Percentiles rank a stretch among this genome's conserved stretches.
phyloP scores from a whole-genome alignment of 2,888 invertebrate species.

The Drosophila bunnanda region DNA sequence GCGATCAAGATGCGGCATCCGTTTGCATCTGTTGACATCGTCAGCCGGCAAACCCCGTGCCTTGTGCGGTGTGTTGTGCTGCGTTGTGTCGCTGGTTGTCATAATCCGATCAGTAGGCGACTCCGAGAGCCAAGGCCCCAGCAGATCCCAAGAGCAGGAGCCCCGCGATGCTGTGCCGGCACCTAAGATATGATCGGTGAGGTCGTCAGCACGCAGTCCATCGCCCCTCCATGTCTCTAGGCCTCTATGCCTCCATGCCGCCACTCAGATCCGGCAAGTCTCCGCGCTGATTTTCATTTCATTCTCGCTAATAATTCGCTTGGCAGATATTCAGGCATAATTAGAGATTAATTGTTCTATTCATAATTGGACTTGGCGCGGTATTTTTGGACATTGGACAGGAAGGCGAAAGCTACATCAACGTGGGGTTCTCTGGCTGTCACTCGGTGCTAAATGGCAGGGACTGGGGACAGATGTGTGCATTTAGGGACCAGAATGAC shows the following conservation, averaged over 20 bases:
- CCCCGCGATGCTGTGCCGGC: constrained; percentile 8
- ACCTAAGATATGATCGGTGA: constrained; percentile 58
- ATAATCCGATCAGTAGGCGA: constrained; percentile 79
- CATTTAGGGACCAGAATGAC: constrained; percentile 46
- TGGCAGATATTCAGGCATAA: constrained; percentile 84
- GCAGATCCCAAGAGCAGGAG: constrained; percentile 21
- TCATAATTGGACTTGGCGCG: constrained; percentile 71
- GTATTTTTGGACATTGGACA: constrained; percentile 75
- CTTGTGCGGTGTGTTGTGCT: constrained; percentile 1
- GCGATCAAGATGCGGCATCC: constrained; percentile 63
- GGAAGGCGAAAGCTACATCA: constrained; percentile 53
- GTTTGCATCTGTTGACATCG: constrained; percentile 74
- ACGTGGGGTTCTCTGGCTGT: constrained; percentile 53
- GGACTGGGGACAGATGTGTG: constrained; percentile 7
- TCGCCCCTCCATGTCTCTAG: neutral
- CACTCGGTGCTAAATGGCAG: constrained; percentile 26
- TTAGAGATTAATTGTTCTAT: constrained; percentile 84
- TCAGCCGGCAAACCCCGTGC: constrained; percentile 46
- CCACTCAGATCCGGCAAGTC: constrained; percentile 12
- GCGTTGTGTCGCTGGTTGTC: constrained; percentile 76
- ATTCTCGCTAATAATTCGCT: constrained; percentile 75
- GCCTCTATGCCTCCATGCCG: constrained; percentile 9
- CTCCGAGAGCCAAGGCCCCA: constrained; percentile 29
- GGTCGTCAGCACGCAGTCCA: constrained; percentile 62
- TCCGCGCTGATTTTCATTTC: constrained; percentile 71